These are phyloP conservation scores for Tichodroma muraria DNA, from an alignment of 2,113 vertebrate species.

Conservation along the genomic window DNA sequence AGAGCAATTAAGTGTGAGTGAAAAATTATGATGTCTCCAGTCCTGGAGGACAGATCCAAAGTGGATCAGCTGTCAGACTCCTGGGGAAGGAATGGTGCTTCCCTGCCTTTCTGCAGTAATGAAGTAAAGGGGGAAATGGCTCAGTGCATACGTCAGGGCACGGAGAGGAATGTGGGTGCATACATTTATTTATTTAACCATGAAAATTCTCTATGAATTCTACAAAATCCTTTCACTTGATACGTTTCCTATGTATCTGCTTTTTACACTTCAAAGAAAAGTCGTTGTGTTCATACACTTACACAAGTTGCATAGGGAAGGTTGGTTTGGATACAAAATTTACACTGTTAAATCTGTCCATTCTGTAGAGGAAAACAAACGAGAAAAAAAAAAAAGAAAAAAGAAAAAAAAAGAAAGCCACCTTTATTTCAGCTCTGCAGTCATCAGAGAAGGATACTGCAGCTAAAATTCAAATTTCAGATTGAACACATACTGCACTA, in stretches of 20 bases:
- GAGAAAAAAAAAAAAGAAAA: not conserved
- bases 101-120: not conserved
- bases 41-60: not conserved
- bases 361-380: not conserved
- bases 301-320: not conserved
- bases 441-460: not conserved
- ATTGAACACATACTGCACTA: slow-evolving; percentile 61
- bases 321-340: not conserved
- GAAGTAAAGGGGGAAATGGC: not conserved
- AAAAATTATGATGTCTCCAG: not conserved
- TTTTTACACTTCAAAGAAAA: not conserved
- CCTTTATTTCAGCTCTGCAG: not conserved
- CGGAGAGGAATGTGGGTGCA: accelerated
- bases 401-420: not conserved
- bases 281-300: not conserved
- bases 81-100: not conserved
- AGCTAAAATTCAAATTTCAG: slow-evolving; percentile 65
- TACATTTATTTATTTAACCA: not conserved
- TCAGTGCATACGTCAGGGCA: not conserved
- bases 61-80: not conserved
- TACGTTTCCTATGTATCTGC: not conserved
- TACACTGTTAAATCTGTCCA: not conserved
- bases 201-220: not conserved
- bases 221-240: not conserved
- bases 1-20: not conserved